Percentiles rank a stretch among this genome's conserved stretches.
Conservation (phyloP, 2,888 invertebrate species). For the Parthenolecanium corni region DNA sequence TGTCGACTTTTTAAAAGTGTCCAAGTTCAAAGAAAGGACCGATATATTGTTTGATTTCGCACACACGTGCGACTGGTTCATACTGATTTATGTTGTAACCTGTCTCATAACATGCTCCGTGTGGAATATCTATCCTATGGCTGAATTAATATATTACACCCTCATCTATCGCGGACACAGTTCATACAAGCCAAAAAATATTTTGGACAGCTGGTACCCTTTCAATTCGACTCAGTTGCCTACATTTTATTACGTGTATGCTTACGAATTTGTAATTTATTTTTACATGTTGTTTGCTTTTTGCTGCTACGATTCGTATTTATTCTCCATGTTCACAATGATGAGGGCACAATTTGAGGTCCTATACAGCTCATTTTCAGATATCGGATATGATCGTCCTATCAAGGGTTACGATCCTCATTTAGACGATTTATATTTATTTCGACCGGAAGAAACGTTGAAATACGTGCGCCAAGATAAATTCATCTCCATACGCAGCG, state of each 20-base stretch:
- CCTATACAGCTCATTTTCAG: slow-evolving; percentile 15
- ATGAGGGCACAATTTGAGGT: slow-evolving; percentile 25
- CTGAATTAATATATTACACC: slow-evolving; percentile 23
- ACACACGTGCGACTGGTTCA: slow-evolving; percentile 22
- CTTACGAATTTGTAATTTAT: slow-evolving; percentile 26
- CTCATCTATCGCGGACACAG: neutral
- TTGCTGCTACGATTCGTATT: slow-evolving; percentile 27
- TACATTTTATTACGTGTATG: slow-evolving; percentile 19
- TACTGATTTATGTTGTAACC: slow-evolving; percentile 13
- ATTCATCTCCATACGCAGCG: slow-evolving; percentile 19
- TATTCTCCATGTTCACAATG: slow-evolving; percentile 27
- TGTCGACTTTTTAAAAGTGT: slow-evolving; percentile 7
- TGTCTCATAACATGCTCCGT: slow-evolving; percentile 21
- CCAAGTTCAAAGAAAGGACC: slow-evolving; percentile 16
- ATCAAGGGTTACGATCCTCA: slow-evolving; percentile 26
- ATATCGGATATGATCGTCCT: slow-evolving; percentile 25
- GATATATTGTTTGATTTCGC: slow-evolving; percentile 21
- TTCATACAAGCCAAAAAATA: slow-evolving; percentile 17
- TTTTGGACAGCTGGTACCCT: slow-evolving; percentile 26
- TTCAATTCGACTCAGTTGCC: slow-evolving; percentile 20
- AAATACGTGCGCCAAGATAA: slow-evolving; percentile 2
- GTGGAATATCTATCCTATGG: slow-evolving; percentile 26
- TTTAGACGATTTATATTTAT: slow-evolving; percentile 17
- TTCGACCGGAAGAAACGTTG: slow-evolving; percentile 13
- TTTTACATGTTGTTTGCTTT: slow-evolving; percentile 26